These are phyloP conservation scores for Acutogordius australiensis DNA, from an alignment of 2,888 invertebrate genomes.

Conservation along the genomic window DNA sequence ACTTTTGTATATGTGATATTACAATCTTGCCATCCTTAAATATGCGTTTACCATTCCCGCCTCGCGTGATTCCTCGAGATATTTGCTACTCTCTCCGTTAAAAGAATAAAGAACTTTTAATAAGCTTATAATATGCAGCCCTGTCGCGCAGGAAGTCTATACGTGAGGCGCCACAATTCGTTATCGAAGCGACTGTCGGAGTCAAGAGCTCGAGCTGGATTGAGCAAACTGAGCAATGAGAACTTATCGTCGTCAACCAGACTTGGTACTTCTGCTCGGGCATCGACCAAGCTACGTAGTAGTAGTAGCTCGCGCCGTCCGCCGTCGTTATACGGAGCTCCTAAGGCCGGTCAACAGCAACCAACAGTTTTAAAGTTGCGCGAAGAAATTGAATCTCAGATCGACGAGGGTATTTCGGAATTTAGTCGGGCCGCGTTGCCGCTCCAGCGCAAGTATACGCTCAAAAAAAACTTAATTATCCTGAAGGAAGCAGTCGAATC, in stretches of 20 bases:
- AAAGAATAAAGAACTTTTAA: no score
- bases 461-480: neutral
- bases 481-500: constrained; percentile 2
- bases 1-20: no score
- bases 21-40: no score
- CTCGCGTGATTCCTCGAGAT: no score
- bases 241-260: no score
- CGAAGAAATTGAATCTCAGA: neutral
- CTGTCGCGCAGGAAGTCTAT: constrained; percentile 4
- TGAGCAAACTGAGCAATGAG: neutral
- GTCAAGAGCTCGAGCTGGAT: neutral
- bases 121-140: no score
- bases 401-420: neutral
- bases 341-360: no score
- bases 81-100: no score
- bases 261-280: no score
- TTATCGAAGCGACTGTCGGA: neutral
- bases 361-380: no score
- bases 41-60: no score
- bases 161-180: neutral
- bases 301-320: neutral
- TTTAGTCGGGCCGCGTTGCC: neutral
- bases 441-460: neutral
- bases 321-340: no score
- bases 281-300: neutral